These are phyloP conservation scores for Aphaenogaster rudis DNA, from an alignment of 1,140 invertebrate species.

Conservation along the genomic window DNA sequence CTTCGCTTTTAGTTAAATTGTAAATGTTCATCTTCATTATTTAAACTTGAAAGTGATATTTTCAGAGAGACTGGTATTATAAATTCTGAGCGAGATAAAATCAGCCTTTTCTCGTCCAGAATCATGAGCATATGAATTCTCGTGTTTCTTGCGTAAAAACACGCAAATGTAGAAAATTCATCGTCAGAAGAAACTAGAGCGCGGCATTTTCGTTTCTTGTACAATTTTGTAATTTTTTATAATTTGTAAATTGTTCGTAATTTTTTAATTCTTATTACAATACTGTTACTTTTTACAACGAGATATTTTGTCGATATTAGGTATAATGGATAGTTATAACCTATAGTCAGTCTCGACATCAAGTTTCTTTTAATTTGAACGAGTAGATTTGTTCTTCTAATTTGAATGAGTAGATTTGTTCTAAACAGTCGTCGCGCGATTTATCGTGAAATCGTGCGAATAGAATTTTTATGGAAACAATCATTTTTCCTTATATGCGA, in stretches of 20 bases:
- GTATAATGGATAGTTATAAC: conserved; percentile 17
- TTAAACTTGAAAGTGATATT: conserved; percentile 26
- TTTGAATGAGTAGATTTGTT: conserved; percentile 23
- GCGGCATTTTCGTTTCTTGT: neutral
- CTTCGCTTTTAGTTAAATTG: neutral
- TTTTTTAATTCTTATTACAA: conserved; percentile 4
- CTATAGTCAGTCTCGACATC: conserved; percentile 9
- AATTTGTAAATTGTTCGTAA: neutral
- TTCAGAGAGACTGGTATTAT: conserved; percentile 37
- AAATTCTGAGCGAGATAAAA: conserved; percentile 25
- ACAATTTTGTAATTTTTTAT: neutral
- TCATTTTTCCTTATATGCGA: neutral
- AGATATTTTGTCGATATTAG: conserved; percentile 15
- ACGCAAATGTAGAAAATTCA: neutral
- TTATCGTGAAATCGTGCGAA: conserved; percentile 15
- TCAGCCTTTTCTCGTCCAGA: conserved; percentile 2
- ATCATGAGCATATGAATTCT: neutral
- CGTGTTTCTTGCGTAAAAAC: conserved; percentile 11
- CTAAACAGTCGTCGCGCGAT: neutral
- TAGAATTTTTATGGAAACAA: conserved; percentile 4
- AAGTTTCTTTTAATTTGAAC: conserved; percentile 17
- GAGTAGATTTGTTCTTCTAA: neutral
- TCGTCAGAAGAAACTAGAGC: neutral
- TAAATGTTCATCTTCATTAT: conserved; percentile 15
- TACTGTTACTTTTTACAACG: conserved; percentile 54